Evolutionary conservation across 2,113 vertebrate genomes (phyloP).

Genomic region (Eptatretus burgeri): DNA sequence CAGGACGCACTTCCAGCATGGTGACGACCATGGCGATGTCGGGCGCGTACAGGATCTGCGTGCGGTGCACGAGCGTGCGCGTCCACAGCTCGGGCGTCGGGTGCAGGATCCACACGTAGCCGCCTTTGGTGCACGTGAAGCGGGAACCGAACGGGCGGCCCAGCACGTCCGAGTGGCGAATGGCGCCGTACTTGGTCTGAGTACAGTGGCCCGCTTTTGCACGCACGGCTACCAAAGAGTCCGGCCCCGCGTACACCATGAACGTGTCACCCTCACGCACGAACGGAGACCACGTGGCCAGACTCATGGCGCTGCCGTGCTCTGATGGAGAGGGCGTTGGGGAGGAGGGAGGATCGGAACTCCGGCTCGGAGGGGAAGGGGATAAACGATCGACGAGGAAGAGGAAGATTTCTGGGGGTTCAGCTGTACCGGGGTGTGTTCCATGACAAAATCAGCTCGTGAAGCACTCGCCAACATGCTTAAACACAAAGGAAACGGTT

Average conservation of each 20-base stretch:
- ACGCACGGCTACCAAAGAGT: slow-evolving; percentile 52
- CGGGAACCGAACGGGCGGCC: slow-evolving; percentile 58
- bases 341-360: too few relatives aligned
- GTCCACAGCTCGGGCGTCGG: slow-evolving; percentile 90
- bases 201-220: slow-evolving; percentile 52
- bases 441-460: too few relatives aligned
- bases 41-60: slow-evolving; percentile 80
- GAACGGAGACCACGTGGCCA: slow-evolving; percentile 41
- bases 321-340: too few relatives aligned
- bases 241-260: slow-evolving; percentile 53
- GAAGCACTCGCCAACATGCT: too few relatives aligned
- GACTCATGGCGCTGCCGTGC: slow-evolving; percentile 71
- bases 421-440: too few relatives aligned
- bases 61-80: slow-evolving; percentile 56
- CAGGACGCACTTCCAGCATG: slow-evolving; percentile 86
- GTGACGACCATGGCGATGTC: slow-evolving; percentile 77
- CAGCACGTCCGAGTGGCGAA: slow-evolving; percentile 60
- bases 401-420: too few relatives aligned
- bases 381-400: too few relatives aligned
- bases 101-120: slow-evolving; percentile 79
- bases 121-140: slow-evolving; percentile 74
- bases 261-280: slow-evolving; percentile 64
- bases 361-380: too few relatives aligned
- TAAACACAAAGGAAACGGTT: too few relatives aligned
- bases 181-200: slow-evolving; percentile 65